phyloP scores from a whole-genome alignment of 1,140 invertebrate genomes.

The Cydia amplana region DNA sequence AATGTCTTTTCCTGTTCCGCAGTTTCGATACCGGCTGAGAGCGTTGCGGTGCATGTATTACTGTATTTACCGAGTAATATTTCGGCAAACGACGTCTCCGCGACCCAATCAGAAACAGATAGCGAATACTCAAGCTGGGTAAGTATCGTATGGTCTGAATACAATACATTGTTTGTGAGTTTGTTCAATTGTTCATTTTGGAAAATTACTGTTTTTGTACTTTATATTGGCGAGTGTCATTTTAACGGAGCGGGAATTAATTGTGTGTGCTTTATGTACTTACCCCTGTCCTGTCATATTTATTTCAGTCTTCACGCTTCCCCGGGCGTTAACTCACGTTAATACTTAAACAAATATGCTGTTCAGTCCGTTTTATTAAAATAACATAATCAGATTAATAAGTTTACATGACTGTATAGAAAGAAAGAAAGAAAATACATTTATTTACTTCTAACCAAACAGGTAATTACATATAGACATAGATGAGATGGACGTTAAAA shows the following conservation, averaged over 20 bases:
- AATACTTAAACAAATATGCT: not conserved
- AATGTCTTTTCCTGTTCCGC: conserved; percentile 37
- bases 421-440: no score
- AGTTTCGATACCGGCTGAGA: conserved; percentile 33
- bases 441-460: no score
- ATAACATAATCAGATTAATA: no score
- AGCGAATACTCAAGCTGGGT: conserved; percentile 33
- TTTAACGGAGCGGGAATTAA: conserved; percentile 37
- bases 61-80: conserved; percentile 38
- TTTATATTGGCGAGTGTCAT: not conserved
- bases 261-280: not conserved
- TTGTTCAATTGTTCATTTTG: not conserved
- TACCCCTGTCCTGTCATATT: not conserved
- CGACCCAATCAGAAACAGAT: conserved; percentile 47
- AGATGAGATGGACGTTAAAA: no score
- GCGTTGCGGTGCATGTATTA: conserved; percentile 36
- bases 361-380: no score
- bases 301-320: no score
- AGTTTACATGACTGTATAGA: no score
- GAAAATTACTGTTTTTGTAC: not conserved
- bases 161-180: conserved; percentile 27
- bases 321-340: not conserved
- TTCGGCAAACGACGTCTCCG: conserved; percentile 41
- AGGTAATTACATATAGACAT: no score
- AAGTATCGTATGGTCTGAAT: conserved; percentile 5